A percentile compares a stretch with the other conserved stretches of the same genome.
These are phyloP conservation scores for Melanerpes aurifrons DNA, from an alignment of 2,113 vertebrate genomes.

Conservation along the genomic window DNA sequence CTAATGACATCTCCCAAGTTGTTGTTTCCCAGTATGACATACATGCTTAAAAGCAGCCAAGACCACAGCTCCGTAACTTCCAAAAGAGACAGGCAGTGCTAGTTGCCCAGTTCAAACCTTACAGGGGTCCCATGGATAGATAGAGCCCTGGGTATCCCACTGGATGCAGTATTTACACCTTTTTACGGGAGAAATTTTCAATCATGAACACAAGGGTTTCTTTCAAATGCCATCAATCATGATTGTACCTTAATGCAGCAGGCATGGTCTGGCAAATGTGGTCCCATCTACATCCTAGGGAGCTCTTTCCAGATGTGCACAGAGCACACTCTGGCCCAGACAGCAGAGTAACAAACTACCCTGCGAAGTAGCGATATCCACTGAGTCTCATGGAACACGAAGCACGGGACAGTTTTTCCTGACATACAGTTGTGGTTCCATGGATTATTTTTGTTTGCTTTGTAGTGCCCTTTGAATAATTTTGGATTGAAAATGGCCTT, in stretches of 20 bases:
- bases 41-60: not conserved
- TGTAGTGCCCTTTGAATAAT: not conserved
- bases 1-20: not conserved
- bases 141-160: not conserved
- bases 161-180: too few relatives aligned
- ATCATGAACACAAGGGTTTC: not conserved
- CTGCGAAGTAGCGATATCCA: not conserved
- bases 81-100: not conserved
- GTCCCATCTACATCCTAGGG: not conserved
- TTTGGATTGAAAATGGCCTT: not conserved
- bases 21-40: not conserved
- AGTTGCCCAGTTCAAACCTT: not conserved
- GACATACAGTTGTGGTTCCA: not conserved
- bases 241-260: not conserved
- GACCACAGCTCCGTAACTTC: accelerated
- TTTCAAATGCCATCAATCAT: not conserved
- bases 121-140: not conserved
- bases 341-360: not conserved
- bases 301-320: not conserved
- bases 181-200: not conserved
- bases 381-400: not conserved
- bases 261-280: not conserved
- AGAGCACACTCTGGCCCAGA: not conserved
- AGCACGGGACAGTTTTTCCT: not conserved
- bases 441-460: not conserved